Percentiles rank a stretch among this genome's conserved stretches.
These are phyloP conservation scores for Chaenogobius annularis DNA, from an alignment of 2,113 vertebrate genomes.

Conservation along the genomic window DNA sequence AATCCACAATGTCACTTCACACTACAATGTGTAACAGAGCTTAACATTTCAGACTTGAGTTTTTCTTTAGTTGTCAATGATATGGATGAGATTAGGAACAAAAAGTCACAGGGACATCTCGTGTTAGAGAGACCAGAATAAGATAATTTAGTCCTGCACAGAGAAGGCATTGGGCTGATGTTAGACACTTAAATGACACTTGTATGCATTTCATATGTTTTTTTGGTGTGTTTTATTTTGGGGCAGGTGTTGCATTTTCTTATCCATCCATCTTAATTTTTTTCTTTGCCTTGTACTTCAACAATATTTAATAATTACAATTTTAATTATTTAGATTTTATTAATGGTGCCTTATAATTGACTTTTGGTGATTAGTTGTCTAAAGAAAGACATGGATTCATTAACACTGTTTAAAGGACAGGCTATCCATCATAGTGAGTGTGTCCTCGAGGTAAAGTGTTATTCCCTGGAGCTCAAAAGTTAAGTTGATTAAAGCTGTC, in stretches of 20 bases:
- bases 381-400: conserved; percentile 2
- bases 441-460: conserved; percentile 4
- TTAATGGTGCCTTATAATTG: not conserved
- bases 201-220: not conserved
- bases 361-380: conserved; percentile 8
- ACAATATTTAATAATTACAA: conserved; percentile 6
- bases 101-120: not conserved
- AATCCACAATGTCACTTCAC: not conserved
- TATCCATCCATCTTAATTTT: not conserved
- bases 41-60: not conserved
- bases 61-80: not conserved
- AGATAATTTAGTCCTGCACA: not conserved
- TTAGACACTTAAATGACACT: not conserved
- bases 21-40: not conserved
- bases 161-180: not conserved
- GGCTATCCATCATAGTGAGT: not conserved
- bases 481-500: not conserved
- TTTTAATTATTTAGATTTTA: conserved; percentile 5
- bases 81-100: not conserved
- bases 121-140: not conserved
- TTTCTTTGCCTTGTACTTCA: not conserved
- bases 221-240: not conserved
- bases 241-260: too few relatives aligned
- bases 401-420: conserved; percentile 9
- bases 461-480: not conserved